phyloP scores from a whole-genome alignment of 1,140 invertebrate species.

The Aporrectodea caliginosa region DNA sequence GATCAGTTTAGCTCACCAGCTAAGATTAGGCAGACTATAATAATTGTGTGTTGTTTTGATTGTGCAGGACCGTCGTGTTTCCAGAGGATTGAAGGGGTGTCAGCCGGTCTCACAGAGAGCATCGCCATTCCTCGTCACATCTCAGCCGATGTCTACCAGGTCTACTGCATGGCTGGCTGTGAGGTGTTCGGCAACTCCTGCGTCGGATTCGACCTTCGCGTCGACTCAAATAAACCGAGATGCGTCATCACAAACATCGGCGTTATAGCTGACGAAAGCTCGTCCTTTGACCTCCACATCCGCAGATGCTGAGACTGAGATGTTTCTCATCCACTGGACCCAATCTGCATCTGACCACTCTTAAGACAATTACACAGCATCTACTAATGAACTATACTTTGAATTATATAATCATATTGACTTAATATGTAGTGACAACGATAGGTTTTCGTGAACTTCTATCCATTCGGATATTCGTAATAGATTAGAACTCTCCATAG shows the following conservation, averaged over 20 bases:
- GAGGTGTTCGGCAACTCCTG: slow-evolving; percentile 15
- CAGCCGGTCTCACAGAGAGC: slow-evolving; percentile 9
- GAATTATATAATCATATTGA: too few relatives aligned
- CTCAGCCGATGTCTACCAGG: background rate
- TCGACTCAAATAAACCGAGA: background rate
- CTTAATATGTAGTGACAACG: too few relatives aligned
- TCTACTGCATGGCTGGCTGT: slow-evolving; percentile 28
- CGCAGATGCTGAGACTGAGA: background rate
- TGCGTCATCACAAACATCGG: background rate
- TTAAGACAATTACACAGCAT: too few relatives aligned
- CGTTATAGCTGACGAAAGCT: background rate
- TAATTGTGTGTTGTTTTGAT: background rate
- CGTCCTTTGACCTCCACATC: background rate
- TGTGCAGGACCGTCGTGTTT: slow-evolving; percentile 21
- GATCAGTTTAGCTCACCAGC: too few relatives aligned
- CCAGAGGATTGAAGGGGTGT: background rate
- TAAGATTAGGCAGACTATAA: too few relatives aligned
- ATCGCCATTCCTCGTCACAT: slow-evolving; percentile 4
- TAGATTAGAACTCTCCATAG: too few relatives aligned
- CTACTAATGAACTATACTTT: too few relatives aligned
- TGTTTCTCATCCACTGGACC: too few relatives aligned
- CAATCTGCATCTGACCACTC: too few relatives aligned
- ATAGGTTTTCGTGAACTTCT: too few relatives aligned
- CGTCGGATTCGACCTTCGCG: slow-evolving; percentile 24
- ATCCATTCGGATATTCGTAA: too few relatives aligned